Base-by-base conservation (phyloP, 2,113 vertebrate genomes). In the Mormyrus iriodes region DNA sequence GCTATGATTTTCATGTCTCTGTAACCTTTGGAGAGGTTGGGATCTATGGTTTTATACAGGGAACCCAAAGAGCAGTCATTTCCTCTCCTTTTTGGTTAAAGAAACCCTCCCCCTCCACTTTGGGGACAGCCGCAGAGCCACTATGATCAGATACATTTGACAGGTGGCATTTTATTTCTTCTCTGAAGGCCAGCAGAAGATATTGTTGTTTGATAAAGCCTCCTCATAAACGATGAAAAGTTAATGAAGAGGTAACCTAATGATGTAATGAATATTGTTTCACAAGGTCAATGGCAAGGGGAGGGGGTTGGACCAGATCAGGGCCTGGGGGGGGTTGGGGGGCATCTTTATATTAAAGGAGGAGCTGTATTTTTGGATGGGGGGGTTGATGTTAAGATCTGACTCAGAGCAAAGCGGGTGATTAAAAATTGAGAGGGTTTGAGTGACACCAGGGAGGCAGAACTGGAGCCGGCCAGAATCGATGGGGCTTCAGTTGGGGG, bases 191-290 rank as follows among this genome's bases (percentile, higher is more conserved):
- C 65, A 88, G 92, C 93, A 91, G 91, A 91, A 93, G 93, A 94
- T 93, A 93, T 90, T 90, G 90, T 90, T 90, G 90, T 94, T 93
- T 94, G 92, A 94, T 94, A 93, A 94, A 94, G 89, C 89, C 83
- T 88, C 90, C 88, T 94, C 93, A 96, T 96, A 95, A 96, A 96
- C 95, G 95, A 96, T 96, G 95, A 96, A 96, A 96, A 96, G 95
- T 96, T 95, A 96, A 96, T 96, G 95, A 96, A 95, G 95, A 96
- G 95, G 95, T 96, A 96, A 96, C 95, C 93, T 95, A 96, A 96
- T 96, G 95, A 96, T 96, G 96, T 95, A 96, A 96, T 95, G 96
- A 96, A 96, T 96, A 96, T 95, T 94, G 94, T 90, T 94, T 92
- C 87, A 91, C 96, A 96, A 96, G 95, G 96, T 96, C 95, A 95